Evolutionary conservation across 2,888 invertebrate genomes (phyloP), one percentile per base, ranked within the genome.

Genomic region (Tortricodes alternella): DNA sequence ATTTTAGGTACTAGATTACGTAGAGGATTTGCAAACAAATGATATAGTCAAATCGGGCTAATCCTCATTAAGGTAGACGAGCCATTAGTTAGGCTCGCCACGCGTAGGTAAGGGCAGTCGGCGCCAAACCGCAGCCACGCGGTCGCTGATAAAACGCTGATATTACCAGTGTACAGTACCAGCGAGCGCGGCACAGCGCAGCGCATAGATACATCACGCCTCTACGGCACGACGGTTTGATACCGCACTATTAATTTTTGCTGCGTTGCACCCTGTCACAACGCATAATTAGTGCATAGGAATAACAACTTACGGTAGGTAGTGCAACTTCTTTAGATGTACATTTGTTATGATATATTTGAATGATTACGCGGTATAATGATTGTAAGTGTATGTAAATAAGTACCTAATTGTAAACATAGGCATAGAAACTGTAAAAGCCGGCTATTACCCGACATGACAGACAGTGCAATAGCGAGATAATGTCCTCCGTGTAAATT

Each of bases 131-230:
- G 39, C 53, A 53, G 58, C 51, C 62, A 75, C 78, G 71, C 80
- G 71, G 58, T 74, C 83, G 78, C 82, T 89, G 89, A 89, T 85
- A 87, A 85, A 89, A 85, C 80, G 84, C 68, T 74, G 80, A 84
- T 87, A 88, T 89, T 88, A 89, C 62, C 27, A 18, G 32, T 41
- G 78, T 76, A 73, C 74, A 75, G 78, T 78, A 75, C 71, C 77
- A 74, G 73, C 76, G 72, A 60, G 65, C 65, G 59, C 70, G 66
- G 24, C 71, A 69, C 73, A 71, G 53, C 68, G 69, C 70, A 52
- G 49, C 50, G 65, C 75, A 76, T 85, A n/a, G n/a, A n/a, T n/a
- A 79, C 80, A 80, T 87, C 86, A 85, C 74, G 63, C 67, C 63
- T 66, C 62, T 60, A 55, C 61, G 65, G 62, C 67, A 61, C 69